Percentiles rank a stretch among this genome's conserved stretches.
phyloP scores from a whole-genome alignment of 2,113 vertebrate species.

The Patagioenas fasciata region DNA sequence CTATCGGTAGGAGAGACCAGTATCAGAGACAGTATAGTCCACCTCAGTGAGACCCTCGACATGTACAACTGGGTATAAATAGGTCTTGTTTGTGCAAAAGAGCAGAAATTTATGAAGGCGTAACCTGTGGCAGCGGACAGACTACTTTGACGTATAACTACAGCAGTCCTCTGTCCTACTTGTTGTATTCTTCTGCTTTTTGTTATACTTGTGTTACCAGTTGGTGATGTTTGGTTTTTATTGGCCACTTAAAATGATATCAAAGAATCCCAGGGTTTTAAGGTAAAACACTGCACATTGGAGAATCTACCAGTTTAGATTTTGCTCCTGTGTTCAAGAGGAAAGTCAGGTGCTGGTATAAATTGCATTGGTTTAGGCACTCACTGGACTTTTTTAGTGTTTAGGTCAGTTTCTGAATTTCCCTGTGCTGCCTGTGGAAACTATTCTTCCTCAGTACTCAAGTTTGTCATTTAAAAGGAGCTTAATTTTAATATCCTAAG shows the following conservation, averaged over 20 bases:
- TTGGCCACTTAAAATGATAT: not conserved
- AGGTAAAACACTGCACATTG: not conserved
- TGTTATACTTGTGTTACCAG: not conserved
- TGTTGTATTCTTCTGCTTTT: not conserved
- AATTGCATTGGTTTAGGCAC: not conserved
- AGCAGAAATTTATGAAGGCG: not conserved
- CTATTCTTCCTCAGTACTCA: not conserved
- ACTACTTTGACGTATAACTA: not conserved
- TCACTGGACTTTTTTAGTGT: not conserved
- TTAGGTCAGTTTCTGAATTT: slow-evolving; percentile 12
- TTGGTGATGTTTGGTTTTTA: not conserved
- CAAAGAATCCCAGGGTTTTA: not conserved
- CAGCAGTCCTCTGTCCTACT: not conserved
- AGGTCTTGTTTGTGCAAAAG: not conserved
- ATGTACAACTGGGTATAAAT: not conserved
- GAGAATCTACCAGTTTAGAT: not conserved
- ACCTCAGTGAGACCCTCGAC: not conserved
- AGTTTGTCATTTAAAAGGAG: not conserved
- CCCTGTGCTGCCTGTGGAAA: not conserved
- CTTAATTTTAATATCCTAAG: not conserved
- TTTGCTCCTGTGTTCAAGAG: not conserved
- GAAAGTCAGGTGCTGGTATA: not conserved
- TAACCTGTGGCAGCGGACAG: not conserved
- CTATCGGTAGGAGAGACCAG: not conserved
- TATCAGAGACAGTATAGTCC: not conserved